Evolutionary conservation across 2,888 invertebrate genomes (phyloP).

Genomic region (Drosophila suboccidentalis): DNA sequence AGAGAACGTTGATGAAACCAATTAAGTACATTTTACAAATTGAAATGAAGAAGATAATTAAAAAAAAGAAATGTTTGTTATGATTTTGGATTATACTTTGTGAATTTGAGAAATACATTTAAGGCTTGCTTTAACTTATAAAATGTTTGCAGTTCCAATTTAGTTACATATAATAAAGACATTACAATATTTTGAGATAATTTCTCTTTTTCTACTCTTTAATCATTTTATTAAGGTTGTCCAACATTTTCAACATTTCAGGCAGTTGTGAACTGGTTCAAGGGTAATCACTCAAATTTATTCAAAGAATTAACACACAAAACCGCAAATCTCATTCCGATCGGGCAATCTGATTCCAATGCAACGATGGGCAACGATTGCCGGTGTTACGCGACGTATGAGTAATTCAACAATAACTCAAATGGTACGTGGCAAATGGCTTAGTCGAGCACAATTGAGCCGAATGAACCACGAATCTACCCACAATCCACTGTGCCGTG

Average conservation of each 20-base stretch:
- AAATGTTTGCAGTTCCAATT: too few species aligned
- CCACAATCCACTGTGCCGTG: constrained; percentile 3
- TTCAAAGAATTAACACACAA: neutral
- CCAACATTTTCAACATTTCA: neutral
- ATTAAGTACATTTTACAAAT: too few species aligned
- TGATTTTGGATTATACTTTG: neutral
- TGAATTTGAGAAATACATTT: too few species aligned
- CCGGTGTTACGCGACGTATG: constrained; percentile 59
- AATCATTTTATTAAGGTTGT: too few species aligned
- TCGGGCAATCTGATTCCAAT: constrained; percentile 4
- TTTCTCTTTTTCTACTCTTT: too few species aligned
- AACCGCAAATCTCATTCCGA: constrained; percentile 19
- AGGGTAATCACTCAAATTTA: neutral
- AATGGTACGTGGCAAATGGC: constrained; percentile 45
- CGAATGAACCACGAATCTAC: constrained; percentile 23
- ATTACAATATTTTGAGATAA: too few species aligned
- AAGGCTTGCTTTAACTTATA: too few species aligned
- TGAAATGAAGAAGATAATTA: too few species aligned
- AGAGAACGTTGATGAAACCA: neutral
- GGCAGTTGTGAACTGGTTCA: neutral
- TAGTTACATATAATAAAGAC: too few species aligned
- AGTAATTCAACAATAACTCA: constrained; percentile 57
- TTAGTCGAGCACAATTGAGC: constrained; percentile 39
- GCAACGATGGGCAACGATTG: constrained; percentile 25
- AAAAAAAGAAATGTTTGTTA: neutral